Percentiles rank a stretch among this genome's conserved stretches.
Evolutionary conservation across 2,888 invertebrate genomes (phyloP).

Genomic region (Ochropacha duplaris): DNA sequence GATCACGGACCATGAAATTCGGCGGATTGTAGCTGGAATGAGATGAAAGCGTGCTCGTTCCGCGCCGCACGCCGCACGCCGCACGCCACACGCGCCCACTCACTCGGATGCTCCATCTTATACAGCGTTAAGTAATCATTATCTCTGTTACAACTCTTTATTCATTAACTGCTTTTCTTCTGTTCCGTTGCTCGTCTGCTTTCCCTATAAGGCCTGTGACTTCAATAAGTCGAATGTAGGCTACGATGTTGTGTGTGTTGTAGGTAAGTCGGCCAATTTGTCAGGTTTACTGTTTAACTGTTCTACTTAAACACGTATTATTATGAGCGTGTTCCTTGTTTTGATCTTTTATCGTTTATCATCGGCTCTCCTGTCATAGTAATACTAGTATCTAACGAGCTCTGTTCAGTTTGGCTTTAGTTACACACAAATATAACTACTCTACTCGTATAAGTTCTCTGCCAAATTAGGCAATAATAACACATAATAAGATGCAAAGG

Average conservation of each 20-base stretch:
- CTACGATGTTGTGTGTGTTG: background rate
- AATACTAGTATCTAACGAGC: too few species aligned
- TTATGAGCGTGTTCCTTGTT: background rate
- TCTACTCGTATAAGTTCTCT: too few species aligned
- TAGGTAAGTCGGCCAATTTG: background rate
- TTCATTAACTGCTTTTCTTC: background rate
- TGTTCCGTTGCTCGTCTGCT: background rate
- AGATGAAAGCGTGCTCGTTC: slow-evolving; percentile 17
- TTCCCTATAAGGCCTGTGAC: background rate
- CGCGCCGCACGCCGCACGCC: too few species aligned
- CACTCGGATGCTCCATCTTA: slow-evolving; percentile 5
- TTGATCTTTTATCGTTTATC: background rate
- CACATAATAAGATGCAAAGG: too few species aligned
- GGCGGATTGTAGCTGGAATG: background rate
- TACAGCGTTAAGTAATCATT: slow-evolving; percentile 2
- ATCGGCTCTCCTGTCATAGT: background rate
- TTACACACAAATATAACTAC: too few species aligned
- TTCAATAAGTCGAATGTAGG: background rate
- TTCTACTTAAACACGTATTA: background rate
- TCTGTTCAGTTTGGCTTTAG: too few species aligned
- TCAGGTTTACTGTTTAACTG: background rate
- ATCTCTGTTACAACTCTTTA: slow-evolving; percentile 4
- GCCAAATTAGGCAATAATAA: too few species aligned
- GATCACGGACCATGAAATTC: slow-evolving; percentile 24
- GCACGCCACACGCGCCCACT: slow-evolving; percentile 12